phyloP scores from a whole-genome alignment of 2,888 invertebrate genomes.

The Himalopsyche japonica region DNA sequence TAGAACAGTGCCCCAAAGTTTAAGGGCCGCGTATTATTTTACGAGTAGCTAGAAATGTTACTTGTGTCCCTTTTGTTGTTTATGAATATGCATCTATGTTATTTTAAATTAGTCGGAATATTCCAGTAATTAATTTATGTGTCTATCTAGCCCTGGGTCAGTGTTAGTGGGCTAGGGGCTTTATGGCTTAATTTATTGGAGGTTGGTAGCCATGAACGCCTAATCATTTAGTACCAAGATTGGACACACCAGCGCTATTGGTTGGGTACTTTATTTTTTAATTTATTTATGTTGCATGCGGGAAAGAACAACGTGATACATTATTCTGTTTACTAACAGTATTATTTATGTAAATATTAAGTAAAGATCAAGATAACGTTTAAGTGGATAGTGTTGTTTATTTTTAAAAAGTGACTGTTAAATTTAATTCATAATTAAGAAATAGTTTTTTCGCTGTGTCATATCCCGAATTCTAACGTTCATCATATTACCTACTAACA shows the following conservation, averaged over 20 bases:
- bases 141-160: constrained; percentile 27
- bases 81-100: constrained; percentile 33
- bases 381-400: no score
- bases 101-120: constrained; percentile 38
- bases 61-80: not conserved
- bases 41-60: not conserved
- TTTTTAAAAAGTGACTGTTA: no score
- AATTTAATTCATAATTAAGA: no score
- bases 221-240: not conserved
- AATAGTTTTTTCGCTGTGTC: no score
- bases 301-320: not conserved
- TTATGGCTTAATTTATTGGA: constrained; percentile 35
- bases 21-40: not conserved
- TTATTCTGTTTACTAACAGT: not conserved
- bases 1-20: not conserved
- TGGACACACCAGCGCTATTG: not conserved
- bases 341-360: no score
- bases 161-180: constrained; percentile 22
- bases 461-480: no score
- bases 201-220: constrained; percentile 5
- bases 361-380: no score
- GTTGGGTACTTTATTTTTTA: not conserved
- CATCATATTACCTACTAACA: no score
- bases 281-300: not conserved
- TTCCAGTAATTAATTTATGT: constrained; percentile 40